Percentiles rank a stretch among this genome's conserved stretches.
These are phyloP conservation scores for Nannospalax galili DNA, from an alignment of 2,113 vertebrate species.

Conservation along the genomic window DNA sequence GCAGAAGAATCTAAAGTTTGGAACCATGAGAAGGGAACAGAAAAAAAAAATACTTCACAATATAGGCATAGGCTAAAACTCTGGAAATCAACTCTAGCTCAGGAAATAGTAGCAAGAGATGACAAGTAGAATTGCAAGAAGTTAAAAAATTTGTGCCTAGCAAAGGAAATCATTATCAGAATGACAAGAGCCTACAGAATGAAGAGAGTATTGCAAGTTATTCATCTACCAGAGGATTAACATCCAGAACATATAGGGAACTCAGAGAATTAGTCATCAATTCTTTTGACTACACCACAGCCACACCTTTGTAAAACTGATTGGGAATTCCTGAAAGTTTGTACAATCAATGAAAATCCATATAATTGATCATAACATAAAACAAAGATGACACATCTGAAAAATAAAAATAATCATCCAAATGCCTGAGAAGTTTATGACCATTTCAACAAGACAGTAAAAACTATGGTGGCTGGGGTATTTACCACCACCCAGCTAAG, in stretches of 20 bases:
- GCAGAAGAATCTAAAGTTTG: not conserved
- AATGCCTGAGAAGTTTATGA: not conserved
- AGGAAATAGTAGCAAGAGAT: not conserved
- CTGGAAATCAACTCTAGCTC: not conserved
- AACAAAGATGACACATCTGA: not conserved
- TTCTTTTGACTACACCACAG: not conserved
- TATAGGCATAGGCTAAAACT: not conserved
- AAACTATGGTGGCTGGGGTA: not conserved
- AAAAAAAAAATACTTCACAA: not conserved
- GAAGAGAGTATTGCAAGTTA: not conserved
- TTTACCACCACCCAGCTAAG: not conserved
- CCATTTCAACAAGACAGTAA: conserved; percentile 7
- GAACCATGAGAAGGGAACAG: not conserved
- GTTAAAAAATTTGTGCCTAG: not conserved
- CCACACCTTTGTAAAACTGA: not conserved
- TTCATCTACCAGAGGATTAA: not conserved
- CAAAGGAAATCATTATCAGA: not conserved
- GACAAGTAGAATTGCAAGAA: not conserved
- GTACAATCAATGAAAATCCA: conserved; percentile 1
- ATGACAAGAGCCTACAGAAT: not conserved
- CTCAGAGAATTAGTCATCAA: not conserved
- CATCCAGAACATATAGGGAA: not conserved
- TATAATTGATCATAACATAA: not conserved
- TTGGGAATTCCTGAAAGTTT: not conserved
- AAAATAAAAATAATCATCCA: not conserved